Percentiles rank a stretch among this genome's conserved stretches.
Conservation (phyloP, 2,888 invertebrate genomes). For the Herminia tarsipennalis region DNA sequence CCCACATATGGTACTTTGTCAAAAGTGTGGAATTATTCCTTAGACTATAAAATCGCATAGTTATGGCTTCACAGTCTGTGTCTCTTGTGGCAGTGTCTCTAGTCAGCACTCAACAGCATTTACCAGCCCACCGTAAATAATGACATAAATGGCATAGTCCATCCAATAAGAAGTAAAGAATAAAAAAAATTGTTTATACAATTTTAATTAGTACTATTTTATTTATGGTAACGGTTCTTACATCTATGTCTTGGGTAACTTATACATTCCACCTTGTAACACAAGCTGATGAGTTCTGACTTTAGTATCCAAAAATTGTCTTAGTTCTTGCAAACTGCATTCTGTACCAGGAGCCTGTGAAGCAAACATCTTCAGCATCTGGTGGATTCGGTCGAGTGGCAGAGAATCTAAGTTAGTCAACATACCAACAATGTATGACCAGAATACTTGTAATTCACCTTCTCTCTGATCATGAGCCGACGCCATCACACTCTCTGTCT, state of each 20-base stretch:
- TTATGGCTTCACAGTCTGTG: too few relatives aligned
- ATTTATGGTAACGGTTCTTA: conserved; percentile 11
- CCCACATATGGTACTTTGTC: too few relatives aligned
- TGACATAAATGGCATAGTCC: too few relatives aligned
- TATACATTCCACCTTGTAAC: conserved; percentile 94
- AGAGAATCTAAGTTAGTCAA: conserved; percentile 96
- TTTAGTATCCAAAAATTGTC: conserved; percentile 96
- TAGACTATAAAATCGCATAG: too few relatives aligned
- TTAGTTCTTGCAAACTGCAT: conserved; percentile 94
- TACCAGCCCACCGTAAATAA: too few relatives aligned
- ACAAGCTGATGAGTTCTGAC: conserved; percentile 95
- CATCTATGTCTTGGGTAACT: conserved; percentile 89
- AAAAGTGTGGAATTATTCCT: too few relatives aligned
- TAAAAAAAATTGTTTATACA: not conserved
- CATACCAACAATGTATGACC: conserved; percentile 99
- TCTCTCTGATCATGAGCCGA: conserved; percentile 97
- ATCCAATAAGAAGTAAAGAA: too few relatives aligned
- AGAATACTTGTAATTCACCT: conserved; percentile 96
- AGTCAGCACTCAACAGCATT: too few relatives aligned
- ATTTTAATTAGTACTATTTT: conserved; percentile 1
- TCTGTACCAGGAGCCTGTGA: conserved; percentile 96
- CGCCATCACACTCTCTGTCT: conserved; percentile 97
- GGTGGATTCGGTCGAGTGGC: conserved; percentile 96
- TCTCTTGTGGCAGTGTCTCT: too few relatives aligned
- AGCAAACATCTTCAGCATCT: conserved; percentile 98